A percentile compares a stretch with the other conserved stretches of the same genome.
Conservation (phyloP, 2,888 invertebrate genomes). For the Tanypteryx hageni region DNA sequence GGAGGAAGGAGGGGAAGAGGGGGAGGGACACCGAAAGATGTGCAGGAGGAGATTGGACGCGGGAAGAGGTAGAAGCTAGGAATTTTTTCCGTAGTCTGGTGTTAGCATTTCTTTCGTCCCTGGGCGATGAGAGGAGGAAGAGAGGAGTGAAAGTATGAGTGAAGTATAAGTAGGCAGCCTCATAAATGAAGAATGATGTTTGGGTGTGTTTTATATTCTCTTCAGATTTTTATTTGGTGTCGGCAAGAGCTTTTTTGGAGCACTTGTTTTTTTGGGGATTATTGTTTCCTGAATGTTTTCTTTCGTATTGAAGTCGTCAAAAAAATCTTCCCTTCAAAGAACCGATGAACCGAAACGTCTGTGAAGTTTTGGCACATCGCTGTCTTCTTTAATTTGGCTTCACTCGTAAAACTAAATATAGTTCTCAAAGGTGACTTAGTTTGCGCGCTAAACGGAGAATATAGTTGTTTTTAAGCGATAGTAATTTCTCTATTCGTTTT, state of each 20-base stretch:
- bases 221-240: neutral
- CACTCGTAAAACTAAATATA: neutral
- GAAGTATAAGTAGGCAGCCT: neutral
- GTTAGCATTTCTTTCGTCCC: neutral
- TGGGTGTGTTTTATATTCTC: neutral
- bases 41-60: neutral
- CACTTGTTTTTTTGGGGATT: neutral
- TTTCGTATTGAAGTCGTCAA: neutral
- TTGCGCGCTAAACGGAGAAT: neutral
- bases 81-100: too few species aligned
- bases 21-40: neutral
- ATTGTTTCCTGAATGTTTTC: neutral
- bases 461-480: neutral
- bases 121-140: neutral
- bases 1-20: neutral
- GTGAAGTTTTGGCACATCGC: neutral
- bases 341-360: neutral
- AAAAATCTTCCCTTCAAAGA: neutral
- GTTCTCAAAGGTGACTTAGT: neutral
- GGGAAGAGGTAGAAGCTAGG: neutral
- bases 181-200: neutral
- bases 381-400: neutral
- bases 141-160: neutral
- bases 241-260: neutral
- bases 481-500: neutral